A percentile compares a stretch with the other conserved stretches of the same genome.
phyloP scores from a whole-genome alignment of 2,888 invertebrate genomes.

The Apocheima hispidaria region DNA sequence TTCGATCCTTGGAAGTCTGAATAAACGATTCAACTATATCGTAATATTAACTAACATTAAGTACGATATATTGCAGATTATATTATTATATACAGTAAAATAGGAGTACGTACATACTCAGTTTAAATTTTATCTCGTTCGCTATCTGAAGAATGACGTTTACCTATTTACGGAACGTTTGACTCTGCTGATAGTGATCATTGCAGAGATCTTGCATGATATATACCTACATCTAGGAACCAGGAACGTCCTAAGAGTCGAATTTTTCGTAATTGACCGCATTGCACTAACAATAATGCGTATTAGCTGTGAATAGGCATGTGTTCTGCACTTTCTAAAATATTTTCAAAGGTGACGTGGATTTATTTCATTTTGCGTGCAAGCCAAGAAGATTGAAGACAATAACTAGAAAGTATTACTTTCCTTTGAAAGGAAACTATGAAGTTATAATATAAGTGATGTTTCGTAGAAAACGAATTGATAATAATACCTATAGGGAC shows the following conservation, averaged over 20 bases:
- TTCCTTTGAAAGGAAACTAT: no score
- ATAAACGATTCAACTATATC: neutral
- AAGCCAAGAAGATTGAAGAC: no score
- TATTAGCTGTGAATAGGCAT: conserved; percentile 35
- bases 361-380: conserved; percentile 36
- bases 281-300: conserved; percentile 18
- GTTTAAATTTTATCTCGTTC: neutral
- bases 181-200: neutral
- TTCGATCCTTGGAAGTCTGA: neutral
- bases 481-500: no score
- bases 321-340: conserved; percentile 65
- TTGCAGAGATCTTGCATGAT: conserved; percentile 1
- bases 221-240: conserved; percentile 5
- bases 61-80: no score
- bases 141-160: conserved; percentile 28
- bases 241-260: conserved; percentile 16
- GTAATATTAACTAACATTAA: neutral
- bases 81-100: no score
- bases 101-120: neutral
- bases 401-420: no score
- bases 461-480: no score
- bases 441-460: no score
- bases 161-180: conserved; percentile 18
- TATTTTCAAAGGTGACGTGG: conserved; percentile 60
- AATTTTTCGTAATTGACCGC: conserved; percentile 15